Conservation (phyloP, 1,140 invertebrate species). For the Copidosoma floridanum region DNA sequence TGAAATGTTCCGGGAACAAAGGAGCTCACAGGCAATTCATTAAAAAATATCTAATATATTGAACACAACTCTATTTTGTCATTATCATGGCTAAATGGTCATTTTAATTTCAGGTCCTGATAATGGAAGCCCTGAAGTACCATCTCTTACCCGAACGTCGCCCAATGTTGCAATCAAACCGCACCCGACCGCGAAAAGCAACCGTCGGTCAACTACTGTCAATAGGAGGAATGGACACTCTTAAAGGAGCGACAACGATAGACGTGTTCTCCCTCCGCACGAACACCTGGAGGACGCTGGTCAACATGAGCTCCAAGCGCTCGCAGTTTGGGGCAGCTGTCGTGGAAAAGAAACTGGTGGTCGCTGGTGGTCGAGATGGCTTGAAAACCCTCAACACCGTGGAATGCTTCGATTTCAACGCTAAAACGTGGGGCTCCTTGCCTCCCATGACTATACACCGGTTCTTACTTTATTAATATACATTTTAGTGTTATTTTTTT, state of each 20-base stretch:
- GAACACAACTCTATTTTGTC: background rate
- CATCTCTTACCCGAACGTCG: constrained; percentile 84
- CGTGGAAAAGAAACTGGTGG: constrained; percentile 77
- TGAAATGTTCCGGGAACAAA: constrained; percentile 61
- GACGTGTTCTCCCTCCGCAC: constrained; percentile 85
- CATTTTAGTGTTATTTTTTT: constrained; percentile 41
- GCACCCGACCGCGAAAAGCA: constrained; percentile 85
- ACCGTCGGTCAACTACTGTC: constrained; percentile 84
- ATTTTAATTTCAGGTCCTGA: constrained; percentile 58
- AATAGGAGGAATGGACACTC: constrained; percentile 88
- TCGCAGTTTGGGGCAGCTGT: constrained; percentile 89
- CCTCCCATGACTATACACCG: constrained; percentile 89
- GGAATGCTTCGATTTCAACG: constrained; percentile 80
- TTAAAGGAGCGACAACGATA: constrained; percentile 80
- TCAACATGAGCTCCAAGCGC: constrained; percentile 77
- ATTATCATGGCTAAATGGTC: background rate
- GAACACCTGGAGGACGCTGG: constrained; percentile 77
- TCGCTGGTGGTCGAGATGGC: constrained; percentile 89
- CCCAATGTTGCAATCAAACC: constrained; percentile 70
- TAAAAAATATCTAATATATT: background rate
- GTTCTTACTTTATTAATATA: too few relatives aligned
- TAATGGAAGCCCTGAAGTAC: constrained; percentile 93
- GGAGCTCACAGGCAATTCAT: constrained; percentile 57
- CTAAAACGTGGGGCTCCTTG: constrained; percentile 74
- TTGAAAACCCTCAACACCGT: constrained; percentile 88